These are phyloP conservation scores for Kryptolebias marmoratus DNA, from an alignment of 2,113 vertebrate species.

Conservation along the genomic window DNA sequence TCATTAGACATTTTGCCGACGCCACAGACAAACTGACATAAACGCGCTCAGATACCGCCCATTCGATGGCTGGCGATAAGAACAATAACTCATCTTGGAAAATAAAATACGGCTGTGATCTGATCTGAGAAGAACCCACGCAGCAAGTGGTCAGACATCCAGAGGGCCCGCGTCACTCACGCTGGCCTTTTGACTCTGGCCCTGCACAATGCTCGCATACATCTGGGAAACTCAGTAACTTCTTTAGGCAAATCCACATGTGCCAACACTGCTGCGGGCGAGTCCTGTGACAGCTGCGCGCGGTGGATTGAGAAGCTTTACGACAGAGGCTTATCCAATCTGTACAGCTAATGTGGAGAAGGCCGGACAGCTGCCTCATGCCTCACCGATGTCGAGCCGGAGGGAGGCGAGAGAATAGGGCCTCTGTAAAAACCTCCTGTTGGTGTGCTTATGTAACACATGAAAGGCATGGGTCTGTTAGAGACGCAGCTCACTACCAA, in stretches of 20 bases:
- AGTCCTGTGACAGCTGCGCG: conserved; percentile 63
- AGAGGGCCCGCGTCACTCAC: conserved; percentile 50
- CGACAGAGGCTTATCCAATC: conserved; percentile 64
- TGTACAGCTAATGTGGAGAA: conserved; percentile 60
- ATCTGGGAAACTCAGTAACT: conserved; percentile 55
- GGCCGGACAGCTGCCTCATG: conserved; percentile 72
- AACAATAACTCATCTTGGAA: conserved; percentile 7
- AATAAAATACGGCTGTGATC: conserved; percentile 40
- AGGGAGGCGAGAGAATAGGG: conserved; percentile 59
- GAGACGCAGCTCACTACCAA: conserved; percentile 32
- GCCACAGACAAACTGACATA: too few relatives aligned
- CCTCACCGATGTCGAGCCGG: conserved; percentile 31
- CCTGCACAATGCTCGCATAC: conserved; percentile 63
- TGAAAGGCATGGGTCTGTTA: conserved; percentile 41
- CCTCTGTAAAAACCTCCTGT: conserved; percentile 62
- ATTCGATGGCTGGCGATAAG: not conserved
- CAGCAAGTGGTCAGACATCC: conserved; percentile 52
- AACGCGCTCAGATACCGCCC: too few relatives aligned
- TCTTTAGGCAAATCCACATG: conserved; percentile 63
- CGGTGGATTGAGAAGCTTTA: conserved; percentile 49
- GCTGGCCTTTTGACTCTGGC: conserved; percentile 46
- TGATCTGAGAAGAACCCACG: conserved; percentile 15
- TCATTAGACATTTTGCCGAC: too few relatives aligned
- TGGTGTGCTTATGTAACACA: conserved; percentile 57
- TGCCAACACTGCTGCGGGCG: conserved; percentile 58